Evolutionary conservation across 2,888 invertebrate genomes (phyloP).

Genomic region (Macrosoma leucophasiata): DNA sequence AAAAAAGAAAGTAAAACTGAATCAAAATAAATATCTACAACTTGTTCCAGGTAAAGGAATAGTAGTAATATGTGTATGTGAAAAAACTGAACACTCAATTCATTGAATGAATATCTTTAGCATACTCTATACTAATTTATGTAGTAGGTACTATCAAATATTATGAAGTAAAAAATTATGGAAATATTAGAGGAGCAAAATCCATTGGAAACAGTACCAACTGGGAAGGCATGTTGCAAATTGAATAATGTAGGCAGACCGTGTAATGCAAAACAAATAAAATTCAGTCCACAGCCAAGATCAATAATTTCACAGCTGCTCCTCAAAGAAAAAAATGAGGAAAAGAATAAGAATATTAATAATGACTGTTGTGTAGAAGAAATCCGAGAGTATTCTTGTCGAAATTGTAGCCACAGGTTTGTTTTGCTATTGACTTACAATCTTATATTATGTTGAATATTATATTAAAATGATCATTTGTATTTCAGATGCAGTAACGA

Average conservation of each 20-base stretch:
- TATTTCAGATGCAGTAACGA: conserved; percentile 48
- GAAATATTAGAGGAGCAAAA: conserved; percentile 35
- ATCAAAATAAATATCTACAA: too few species aligned
- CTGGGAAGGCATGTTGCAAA: neutral
- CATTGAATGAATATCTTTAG: too few species aligned
- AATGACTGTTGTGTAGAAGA: neutral
- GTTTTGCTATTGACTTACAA: too few species aligned
- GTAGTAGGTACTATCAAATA: too few species aligned
- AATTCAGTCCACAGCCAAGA: conserved; percentile 49
- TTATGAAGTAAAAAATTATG: too few species aligned
- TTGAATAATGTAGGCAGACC: conserved; percentile 43
- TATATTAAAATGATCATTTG: conserved; percentile 3
- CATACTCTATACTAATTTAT: too few species aligned
- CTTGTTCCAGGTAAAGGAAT: too few species aligned
- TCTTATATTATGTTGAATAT: conserved; percentile 1
- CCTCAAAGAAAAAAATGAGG: conserved; percentile 26
- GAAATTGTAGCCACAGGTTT: too few species aligned
- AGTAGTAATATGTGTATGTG: too few species aligned
- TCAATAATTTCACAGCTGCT: conserved; percentile 51
- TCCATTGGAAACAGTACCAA: conserved; percentile 27
- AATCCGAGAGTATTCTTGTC: conserved; percentile 5
- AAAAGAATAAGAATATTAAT: conserved; percentile 9
- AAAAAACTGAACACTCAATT: too few species aligned
- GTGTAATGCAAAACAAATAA: conserved; percentile 32
- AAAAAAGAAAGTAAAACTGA: too few species aligned